Evolutionary conservation across 2,113 vertebrate genomes (phyloP), one percentile per base, ranked within the genome.

Genomic region (Prionailurus viverrinus): DNA sequence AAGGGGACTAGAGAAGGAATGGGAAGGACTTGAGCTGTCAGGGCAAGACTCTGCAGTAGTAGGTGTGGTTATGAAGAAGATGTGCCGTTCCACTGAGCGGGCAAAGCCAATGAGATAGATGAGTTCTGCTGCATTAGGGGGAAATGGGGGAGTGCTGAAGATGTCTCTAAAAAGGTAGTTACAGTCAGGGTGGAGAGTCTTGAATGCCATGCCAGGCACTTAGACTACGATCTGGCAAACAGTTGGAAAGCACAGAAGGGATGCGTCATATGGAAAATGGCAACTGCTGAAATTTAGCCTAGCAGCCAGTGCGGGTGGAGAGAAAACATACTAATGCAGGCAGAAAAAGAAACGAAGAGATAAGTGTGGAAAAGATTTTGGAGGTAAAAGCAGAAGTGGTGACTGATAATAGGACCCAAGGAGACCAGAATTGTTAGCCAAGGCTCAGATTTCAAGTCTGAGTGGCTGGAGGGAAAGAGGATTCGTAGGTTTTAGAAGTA

Each of bases 211-310:
- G 19, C 27, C 12, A 65, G 19, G 39, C 80, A 53, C 65, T 89
- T 86, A 27, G 23, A 29, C 58, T 82, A 25, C n/a, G 18, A 41
- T 53, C 73, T 45, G 36, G 19, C 84, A 68, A 39, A 58, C 13
- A 90, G 19, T 4, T 71, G 39, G 51, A 39, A 91, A 41, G 29
- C 63, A 45, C 91, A 13, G 2, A 83, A 76, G 3, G 41, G 29
- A 45, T 68, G 7, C 53, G 39, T 65, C 81, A n/a, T 14, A 27
- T 21, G 23, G 13, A 63, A 92, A 89, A 51, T 16, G 1, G 25
- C 41, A 18, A 80, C 79, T 97, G 80, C 84, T 80, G 71, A 81
- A 89, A 95, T 29, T 63, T 53, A 73, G 79, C 51, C 33, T 61
- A 92, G 73, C 69, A 58, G n/a, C 25, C 61, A 74, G 39, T 55